Percentiles rank a stretch among this genome's conserved stretches.
phyloP scores from a whole-genome alignment of 2,888 invertebrate genomes.

The Andrena chrysosceles region DNA sequence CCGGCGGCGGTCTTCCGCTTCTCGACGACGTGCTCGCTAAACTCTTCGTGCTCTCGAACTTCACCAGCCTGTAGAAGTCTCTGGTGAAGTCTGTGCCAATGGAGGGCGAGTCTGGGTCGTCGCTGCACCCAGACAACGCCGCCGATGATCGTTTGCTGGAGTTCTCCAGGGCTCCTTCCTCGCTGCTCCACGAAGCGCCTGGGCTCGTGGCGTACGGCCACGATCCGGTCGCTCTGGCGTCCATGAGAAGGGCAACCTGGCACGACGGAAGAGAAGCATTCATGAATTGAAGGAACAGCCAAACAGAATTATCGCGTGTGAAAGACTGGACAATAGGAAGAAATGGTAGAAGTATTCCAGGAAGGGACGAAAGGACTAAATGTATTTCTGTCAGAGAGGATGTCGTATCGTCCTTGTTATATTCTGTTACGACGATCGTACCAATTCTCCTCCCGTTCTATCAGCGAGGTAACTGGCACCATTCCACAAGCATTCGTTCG shows the following conservation, averaged over 20 bases:
- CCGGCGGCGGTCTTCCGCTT: constrained; percentile 87
- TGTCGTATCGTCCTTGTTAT: neutral
- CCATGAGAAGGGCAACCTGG: constrained; percentile 85
- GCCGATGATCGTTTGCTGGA: constrained; percentile 90
- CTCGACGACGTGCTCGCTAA: constrained; percentile 91
- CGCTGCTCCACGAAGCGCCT: constrained; percentile 86
- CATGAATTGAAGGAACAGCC: too few relatives aligned
- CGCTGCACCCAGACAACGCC: constrained; percentile 88
- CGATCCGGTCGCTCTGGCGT: constrained; percentile 86
- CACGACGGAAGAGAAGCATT: too few relatives aligned
- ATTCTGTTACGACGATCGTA: constrained; percentile 65
- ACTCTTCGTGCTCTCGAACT: constrained; percentile 93
- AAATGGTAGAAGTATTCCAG: neutral
- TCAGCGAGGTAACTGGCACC: constrained; percentile 90
- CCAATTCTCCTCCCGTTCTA: constrained; percentile 89
- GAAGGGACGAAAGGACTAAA: neutral
- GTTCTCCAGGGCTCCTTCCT: constrained; percentile 85
- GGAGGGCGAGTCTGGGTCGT: constrained; percentile 89
- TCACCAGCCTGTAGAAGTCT: constrained; percentile 92
- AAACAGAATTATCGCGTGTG: too few relatives aligned
- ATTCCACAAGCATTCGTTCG: constrained; percentile 91
- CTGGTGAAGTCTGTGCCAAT: constrained; percentile 91
- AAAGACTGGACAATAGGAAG: too few relatives aligned
- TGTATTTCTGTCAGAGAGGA: neutral
- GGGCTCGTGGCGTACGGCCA: constrained; percentile 88